Base-by-base conservation (phyloP, 2,888 invertebrate species). In the Hydriomena furcata region DNA sequence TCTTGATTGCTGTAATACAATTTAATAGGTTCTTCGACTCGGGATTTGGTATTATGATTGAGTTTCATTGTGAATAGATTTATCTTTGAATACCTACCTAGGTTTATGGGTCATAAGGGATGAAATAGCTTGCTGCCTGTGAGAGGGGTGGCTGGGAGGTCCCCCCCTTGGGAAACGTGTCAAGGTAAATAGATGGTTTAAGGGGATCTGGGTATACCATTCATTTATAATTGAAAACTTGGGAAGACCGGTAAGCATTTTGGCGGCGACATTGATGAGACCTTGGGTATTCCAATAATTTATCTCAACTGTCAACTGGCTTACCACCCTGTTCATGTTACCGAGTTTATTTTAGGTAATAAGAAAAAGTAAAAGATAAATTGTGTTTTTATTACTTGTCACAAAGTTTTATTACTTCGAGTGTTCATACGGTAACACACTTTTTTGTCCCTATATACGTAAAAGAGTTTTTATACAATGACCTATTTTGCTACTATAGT, bases 161-260 rank as follows among this genome's bases (percentile, higher is more conserved):
- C 51, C 41, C 58, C 55, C 65, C 62, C 57, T n/a, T 30, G 61
- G 49, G 63, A 80, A 73, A 63, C 76, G 62, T 81, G 82, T 80
- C 79, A 79, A 71, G 70, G 72, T 67, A 65, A n/a, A 63, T 61
- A 77, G 69, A 66, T 73, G 56, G 80, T 82, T 79, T 79, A 79
- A 74, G 79, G 78, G 68, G 43, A 52, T 49, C 24, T 34, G 41
- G 32, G 55, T 37, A 61, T 59, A 61, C 50, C 56, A 53, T 55
- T 48, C 52, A 45, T 46, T 56, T 55, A 56, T 60, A 51, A 58
- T 56, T 41, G 36, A 55, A 57, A 59, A 56, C 55, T 52, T 43
- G 43, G 27, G 48, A 56, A 61, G 61, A 70, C 71, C 69, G 63
- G 71, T 71, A 71, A 64, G 31, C 30, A 44, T 28, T 42, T 55